phyloP scores from a whole-genome alignment of 2,113 vertebrate genomes.

The Chaenocephalus aceratus region DNA sequence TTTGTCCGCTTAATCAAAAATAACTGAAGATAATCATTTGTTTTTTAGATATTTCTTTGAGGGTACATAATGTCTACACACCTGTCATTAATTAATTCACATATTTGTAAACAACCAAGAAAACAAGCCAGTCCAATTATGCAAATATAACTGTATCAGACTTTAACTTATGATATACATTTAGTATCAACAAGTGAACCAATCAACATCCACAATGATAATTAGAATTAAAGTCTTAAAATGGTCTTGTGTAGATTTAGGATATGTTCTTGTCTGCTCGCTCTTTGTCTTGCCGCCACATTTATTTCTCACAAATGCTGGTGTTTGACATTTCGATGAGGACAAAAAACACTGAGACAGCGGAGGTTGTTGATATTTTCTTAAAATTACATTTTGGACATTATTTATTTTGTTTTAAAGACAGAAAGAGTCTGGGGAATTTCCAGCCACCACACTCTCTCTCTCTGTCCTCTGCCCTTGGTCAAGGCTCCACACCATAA shows the following conservation, averaged over 20 bases:
- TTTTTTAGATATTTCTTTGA: background rate
- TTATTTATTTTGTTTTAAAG: conserved; percentile 58
- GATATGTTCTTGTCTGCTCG: background rate
- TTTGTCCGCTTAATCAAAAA: conserved; percentile 1
- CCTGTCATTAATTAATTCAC: conserved; percentile 9
- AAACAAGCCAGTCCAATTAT: background rate
- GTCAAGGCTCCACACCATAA: conserved; percentile 69
- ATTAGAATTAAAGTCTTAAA: background rate
- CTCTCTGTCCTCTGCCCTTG: conserved; percentile 74
- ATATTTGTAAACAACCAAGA: conserved; percentile 18
- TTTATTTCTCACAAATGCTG: background rate
- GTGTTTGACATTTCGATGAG: background rate
- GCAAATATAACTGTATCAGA: conserved; percentile 5
- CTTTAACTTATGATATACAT: background rate
- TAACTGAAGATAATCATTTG: background rate
- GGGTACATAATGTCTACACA: background rate
- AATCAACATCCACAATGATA: background rate
- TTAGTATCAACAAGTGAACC: background rate
- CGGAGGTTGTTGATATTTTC: background rate
- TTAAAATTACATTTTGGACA: background rate
- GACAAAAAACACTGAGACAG: background rate
- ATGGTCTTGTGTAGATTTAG: background rate
- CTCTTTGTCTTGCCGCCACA: conserved; percentile 1
- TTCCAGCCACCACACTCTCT: conserved; percentile 48
- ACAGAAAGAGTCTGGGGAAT: conserved; percentile 53